Conservation (phyloP, 2,113 vertebrate species). For the Pardalotus punctatus region DNA sequence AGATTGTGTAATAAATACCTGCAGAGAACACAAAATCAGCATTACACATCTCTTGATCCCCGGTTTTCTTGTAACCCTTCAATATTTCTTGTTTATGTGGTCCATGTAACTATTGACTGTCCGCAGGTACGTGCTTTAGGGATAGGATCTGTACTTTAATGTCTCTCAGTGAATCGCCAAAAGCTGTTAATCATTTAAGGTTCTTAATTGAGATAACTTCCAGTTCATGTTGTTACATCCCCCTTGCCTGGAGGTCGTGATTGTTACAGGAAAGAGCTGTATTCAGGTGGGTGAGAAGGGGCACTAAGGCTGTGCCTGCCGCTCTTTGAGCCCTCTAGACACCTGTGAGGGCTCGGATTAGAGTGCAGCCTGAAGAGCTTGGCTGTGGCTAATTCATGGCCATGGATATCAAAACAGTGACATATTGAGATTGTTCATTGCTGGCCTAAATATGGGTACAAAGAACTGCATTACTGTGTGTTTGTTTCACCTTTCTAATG, state of each 20-base stretch:
- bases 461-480: accelerated
- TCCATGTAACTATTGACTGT: neutral
- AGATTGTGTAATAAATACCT: neutral
- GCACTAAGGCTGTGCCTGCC: neutral
- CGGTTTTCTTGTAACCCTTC: neutral
- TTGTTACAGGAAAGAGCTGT: neutral
- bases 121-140: neutral
- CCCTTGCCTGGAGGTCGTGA: neutral
- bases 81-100: neutral
- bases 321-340: neutral
- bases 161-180: neutral
- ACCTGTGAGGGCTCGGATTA: neutral
- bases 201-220: neutral
- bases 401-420: neutral
- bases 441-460: neutral
- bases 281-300: neutral
- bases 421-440: neutral
- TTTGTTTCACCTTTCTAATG: neutral
- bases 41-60: neutral
- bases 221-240: neutral
- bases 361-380: accelerated
- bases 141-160: neutral
- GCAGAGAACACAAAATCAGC: neutral
- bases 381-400: neutral
- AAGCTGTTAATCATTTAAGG: neutral